These are phyloP conservation scores for Heliocidaris tuberculata DNA, from an alignment of 35 echinoderm and acorn worm genomes.

Conservation along the genomic window DNA sequence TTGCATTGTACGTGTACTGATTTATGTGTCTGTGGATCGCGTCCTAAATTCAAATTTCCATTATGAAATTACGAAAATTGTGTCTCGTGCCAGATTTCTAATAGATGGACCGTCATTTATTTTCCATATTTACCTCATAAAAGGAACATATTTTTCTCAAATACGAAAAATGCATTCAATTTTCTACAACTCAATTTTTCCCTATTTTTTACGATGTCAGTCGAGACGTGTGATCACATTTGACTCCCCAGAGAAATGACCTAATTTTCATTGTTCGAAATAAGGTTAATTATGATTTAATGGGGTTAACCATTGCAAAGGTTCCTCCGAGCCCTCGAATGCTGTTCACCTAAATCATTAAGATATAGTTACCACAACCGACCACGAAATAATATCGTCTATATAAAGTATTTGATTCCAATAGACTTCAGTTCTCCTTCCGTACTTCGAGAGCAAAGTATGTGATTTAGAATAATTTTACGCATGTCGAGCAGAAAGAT, in stretches of 20 bases:
- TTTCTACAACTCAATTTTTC: neutral
- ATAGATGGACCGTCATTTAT: neutral
- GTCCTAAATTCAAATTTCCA: too few species aligned
- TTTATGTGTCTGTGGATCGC: too few species aligned
- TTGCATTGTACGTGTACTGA: too few species aligned
- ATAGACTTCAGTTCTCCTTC: too few species aligned
- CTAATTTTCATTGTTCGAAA: neutral
- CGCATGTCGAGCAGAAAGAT: too few species aligned
- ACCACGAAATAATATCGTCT: neutral
- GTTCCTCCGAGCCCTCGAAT: neutral
- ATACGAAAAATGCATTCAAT: neutral
- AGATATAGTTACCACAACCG: neutral
- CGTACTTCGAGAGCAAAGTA: too few species aligned
- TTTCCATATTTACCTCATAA: neutral
- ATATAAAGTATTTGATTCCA: neutral
- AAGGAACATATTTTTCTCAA: neutral
- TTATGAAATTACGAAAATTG: neutral
- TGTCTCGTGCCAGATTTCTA: neutral
- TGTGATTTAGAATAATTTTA: too few species aligned
- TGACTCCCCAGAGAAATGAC: neutral
- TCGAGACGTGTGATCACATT: neutral
- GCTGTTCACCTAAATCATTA: neutral
- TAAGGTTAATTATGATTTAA: neutral
- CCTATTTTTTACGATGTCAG: neutral
- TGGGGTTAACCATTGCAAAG: neutral